Evolutionary conservation across 2,888 invertebrate species (phyloP).

Genomic region (Metellina segmentata): DNA sequence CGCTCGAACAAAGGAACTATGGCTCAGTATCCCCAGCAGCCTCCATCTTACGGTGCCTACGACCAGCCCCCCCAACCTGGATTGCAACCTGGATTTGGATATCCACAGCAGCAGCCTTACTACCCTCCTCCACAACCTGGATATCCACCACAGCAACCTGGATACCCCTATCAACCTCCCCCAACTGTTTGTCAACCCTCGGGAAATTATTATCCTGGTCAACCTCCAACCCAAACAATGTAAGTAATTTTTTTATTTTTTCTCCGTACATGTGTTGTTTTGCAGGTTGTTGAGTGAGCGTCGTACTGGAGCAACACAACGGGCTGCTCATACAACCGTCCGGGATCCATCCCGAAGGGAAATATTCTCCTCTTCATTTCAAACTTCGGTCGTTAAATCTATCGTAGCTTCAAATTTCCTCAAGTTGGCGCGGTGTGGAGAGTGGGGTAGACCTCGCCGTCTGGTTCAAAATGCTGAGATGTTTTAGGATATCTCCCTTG

Average conservation of each 20-base stretch:
- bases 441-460: no score
- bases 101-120: constrained; percentile 34
- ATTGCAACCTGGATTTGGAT: constrained; percentile 36
- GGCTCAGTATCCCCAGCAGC: not conserved
- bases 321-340: no score
- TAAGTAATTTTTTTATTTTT: constrained; percentile 16
- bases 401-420: no score
- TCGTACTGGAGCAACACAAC: no score
- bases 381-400: no score
- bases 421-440: no score
- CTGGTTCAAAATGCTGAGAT: no score
- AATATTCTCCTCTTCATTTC: no score
- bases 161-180: constrained; percentile 25
- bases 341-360: no score
- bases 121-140: constrained; percentile 52
- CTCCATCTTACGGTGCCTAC: constrained; percentile 51
- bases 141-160: constrained; percentile 5
- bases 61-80: constrained; percentile 44
- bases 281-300: no score
- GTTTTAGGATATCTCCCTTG: no score
- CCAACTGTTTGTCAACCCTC: constrained; percentile 12
- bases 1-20: not conserved
- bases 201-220: constrained; percentile 50
- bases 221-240: constrained; percentile 58
- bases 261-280: no score